Evolutionary conservation across 2,888 invertebrate species (phyloP).

Genomic region (Tuberolachnus salignus): DNA sequence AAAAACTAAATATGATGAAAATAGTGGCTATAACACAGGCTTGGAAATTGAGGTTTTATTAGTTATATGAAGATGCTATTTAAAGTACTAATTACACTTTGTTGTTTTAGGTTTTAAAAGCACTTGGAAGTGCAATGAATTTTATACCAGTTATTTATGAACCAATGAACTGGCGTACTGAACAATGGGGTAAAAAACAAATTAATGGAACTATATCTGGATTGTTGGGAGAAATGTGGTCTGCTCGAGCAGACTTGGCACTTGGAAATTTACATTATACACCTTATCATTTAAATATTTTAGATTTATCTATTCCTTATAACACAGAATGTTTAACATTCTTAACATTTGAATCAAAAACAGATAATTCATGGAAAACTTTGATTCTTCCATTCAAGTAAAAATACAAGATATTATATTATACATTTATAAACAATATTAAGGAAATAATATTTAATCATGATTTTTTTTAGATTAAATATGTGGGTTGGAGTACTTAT

Average conservation of each 20-base stretch:
- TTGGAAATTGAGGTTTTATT: conserved; percentile 72
- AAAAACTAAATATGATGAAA: conserved; percentile 58
- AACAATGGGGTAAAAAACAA: conserved; percentile 73
- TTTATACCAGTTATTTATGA: conserved; percentile 74
- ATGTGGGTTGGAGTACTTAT: conserved; percentile 79
- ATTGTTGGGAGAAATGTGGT: conserved; percentile 72
- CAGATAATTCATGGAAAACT: conserved; percentile 84
- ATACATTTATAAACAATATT: not conserved
- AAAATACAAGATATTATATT: conserved; percentile 58
- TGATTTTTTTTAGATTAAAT: conserved; percentile 65
- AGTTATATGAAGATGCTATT: not conserved
- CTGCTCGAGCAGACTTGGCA: conserved; percentile 73
- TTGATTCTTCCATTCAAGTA: conserved; percentile 80
- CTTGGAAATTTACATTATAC: conserved; percentile 80
- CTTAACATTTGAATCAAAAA: conserved; percentile 78
- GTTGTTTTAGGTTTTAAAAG: conserved; percentile 69
- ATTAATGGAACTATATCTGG: conserved; percentile 74
- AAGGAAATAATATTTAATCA: not conserved
- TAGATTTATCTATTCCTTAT: conserved; percentile 79
- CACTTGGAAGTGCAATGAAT: conserved; percentile 73
- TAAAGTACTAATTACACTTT: conserved; percentile 18
- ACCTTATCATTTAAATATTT: conserved; percentile 70
- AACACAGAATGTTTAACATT: conserved; percentile 85
- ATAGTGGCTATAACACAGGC: conserved; percentile 63
- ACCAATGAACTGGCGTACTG: conserved; percentile 67